Evolutionary conservation across 2,113 vertebrate species (phyloP).

Genomic region (Takifugu bimaculatus): DNA sequence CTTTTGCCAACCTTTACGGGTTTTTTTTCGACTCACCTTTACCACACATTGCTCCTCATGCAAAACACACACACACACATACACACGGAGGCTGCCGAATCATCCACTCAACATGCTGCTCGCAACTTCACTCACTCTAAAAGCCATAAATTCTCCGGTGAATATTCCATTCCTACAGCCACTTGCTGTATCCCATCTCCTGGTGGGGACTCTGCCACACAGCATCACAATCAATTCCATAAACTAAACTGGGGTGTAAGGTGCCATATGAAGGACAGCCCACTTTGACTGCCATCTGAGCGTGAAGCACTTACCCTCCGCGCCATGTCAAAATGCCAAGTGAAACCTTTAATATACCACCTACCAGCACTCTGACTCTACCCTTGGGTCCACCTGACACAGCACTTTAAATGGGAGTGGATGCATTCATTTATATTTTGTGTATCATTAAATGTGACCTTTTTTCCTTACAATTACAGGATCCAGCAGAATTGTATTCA

Average conservation of each 20-base stretch:
- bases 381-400: conserved; percentile 5
- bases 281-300: conserved; percentile 58
- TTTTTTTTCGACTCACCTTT: conserved; percentile 3
- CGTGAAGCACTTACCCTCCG: conserved; percentile 50
- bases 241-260: conserved; percentile 52
- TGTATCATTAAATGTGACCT: conserved; percentile 46
- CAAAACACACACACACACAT: neutral
- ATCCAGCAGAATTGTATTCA: conserved; percentile 42
- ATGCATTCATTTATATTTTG: conserved; percentile 45
- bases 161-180: conserved; percentile 55
- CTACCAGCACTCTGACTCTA: conserved; percentile 20
- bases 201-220: conserved; percentile 38
- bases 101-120: conserved; percentile 40
- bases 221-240: conserved; percentile 59
- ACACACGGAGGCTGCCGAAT: conserved; percentile 28
- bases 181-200: conserved; percentile 40
- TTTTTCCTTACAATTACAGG: conserved; percentile 42
- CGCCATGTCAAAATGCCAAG: conserved; percentile 53
- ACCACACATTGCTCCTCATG: conserved; percentile 6
- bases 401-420: conserved; percentile 25
- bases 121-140: conserved; percentile 27
- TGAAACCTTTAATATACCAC: conserved; percentile 46
- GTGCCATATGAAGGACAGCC: conserved; percentile 38
- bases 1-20: too few species aligned
- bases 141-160: conserved; percentile 49